Percentiles rank a stretch among this genome's conserved stretches.
phyloP scores from a whole-genome alignment of 2,888 invertebrate species.

The Eretmocerus hayati region DNA sequence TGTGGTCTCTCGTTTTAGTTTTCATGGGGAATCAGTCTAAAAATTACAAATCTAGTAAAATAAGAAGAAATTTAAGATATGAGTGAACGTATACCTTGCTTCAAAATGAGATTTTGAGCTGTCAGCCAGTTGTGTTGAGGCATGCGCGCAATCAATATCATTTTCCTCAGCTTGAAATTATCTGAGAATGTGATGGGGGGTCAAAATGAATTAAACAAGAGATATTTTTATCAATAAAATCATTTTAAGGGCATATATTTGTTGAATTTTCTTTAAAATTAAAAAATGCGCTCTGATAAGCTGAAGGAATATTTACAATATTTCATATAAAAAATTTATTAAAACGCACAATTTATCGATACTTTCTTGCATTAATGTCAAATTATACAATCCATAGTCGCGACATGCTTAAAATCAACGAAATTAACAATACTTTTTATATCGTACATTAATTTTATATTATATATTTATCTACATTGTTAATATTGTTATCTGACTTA shows the following conservation, averaged over 20 bases:
- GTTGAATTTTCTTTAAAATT: constrained; percentile 22
- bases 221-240: constrained; percentile 17
- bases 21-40: no score
- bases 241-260: constrained; percentile 22
- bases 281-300: constrained; percentile 24
- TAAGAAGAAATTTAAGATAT: no score
- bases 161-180: no score
- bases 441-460: constrained; percentile 24
- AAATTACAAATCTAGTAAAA: no score
- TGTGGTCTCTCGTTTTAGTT: no score
- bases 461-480: constrained; percentile 27
- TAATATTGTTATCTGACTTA: constrained; percentile 22
- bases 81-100: no score
- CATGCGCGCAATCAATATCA: no score
- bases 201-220: constrained; percentile 8
- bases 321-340: constrained; percentile 25
- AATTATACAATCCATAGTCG: constrained; percentile 24
- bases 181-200: background rate
- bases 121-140: no score
- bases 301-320: constrained; percentile 22
- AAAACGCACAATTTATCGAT: constrained; percentile 22
- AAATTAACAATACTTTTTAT: constrained; percentile 21
- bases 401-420: constrained; percentile 20
- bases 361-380: constrained; percentile 20
- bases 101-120: no score